Evolutionary conservation across 2,113 vertebrate species (phyloP).

Genomic region (Takifugu flavidus): DNA sequence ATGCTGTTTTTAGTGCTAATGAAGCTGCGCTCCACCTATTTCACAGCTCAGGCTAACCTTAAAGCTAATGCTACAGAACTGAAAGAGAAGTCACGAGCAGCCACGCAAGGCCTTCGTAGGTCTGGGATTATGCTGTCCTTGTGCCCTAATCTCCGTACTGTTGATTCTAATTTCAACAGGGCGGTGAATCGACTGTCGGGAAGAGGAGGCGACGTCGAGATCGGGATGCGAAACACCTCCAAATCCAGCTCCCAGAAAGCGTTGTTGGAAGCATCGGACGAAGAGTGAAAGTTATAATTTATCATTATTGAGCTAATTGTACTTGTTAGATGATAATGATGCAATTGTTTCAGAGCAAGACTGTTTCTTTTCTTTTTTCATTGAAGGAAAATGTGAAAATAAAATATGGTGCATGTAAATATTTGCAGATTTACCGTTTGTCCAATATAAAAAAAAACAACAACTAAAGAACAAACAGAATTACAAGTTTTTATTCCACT

Average conservation of each 20-base stretch:
- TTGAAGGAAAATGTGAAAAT: too few relatives aligned
- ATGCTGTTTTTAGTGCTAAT: not conserved
- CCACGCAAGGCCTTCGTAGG: too few relatives aligned
- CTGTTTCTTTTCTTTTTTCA: conserved; percentile 8
- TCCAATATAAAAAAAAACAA: not conserved
- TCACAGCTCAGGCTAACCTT: not conserved
- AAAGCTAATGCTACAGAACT: not conserved
- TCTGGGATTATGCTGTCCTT: not conserved
- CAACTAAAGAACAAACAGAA: not conserved
- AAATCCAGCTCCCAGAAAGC: conserved; percentile 65
- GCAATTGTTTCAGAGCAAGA: not conserved
- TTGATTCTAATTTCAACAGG: conserved; percentile 33
- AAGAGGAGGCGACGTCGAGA: conserved; percentile 54
- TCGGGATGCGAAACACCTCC: conserved; percentile 60
- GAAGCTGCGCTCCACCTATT: not conserved
- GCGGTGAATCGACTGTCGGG: conserved; percentile 27
- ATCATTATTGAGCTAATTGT: not conserved
- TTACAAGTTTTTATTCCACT: not conserved
- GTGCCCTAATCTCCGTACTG: not conserved
- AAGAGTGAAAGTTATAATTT: conserved; percentile 61
- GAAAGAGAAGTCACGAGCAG: too few relatives aligned
- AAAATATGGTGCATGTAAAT: not conserved
- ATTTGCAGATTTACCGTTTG: not conserved
- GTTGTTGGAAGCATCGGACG: conserved; percentile 77
- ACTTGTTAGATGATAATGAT: not conserved